Conservation (phyloP, 2,797 vertebrate species). For the Anas georgica region DNA sequence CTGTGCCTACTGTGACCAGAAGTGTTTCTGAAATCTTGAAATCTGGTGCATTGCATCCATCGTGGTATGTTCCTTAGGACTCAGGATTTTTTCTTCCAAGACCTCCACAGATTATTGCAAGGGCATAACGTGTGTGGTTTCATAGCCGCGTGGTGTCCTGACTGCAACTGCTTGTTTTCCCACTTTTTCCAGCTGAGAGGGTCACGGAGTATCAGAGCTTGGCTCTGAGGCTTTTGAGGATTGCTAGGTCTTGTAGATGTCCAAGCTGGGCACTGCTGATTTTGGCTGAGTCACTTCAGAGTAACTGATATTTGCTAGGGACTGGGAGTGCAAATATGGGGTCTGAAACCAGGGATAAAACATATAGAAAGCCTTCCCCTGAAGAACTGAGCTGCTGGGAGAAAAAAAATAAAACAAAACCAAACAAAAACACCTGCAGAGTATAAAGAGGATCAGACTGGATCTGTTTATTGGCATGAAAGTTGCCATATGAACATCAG, state of each 20-base stretch:
- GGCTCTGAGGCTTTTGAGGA: not conserved
- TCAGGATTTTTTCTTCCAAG: not conserved
- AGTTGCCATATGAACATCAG: not conserved
- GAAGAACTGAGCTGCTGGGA: not conserved
- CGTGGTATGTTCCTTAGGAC: not conserved
- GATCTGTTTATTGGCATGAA: not conserved
- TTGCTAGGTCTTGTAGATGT: not conserved
- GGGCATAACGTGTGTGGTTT: not conserved
- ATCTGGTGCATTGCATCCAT: not conserved
- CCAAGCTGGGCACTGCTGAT: fast-evolving
- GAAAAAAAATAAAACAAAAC: not conserved
- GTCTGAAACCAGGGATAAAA: not conserved
- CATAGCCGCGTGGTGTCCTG: not conserved
- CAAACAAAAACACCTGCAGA: not conserved
- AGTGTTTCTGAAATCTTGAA: not conserved
- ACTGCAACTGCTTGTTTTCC: not conserved
- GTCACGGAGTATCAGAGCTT: not conserved
- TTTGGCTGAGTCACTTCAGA: not conserved
- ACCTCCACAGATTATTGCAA: not conserved
- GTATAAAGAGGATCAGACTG: not conserved
- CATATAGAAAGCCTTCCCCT: not conserved
- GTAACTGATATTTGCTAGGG: not conserved
- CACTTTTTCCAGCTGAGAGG: not conserved
- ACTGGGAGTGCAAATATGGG: not conserved
- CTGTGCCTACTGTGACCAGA: not conserved